Percentiles rank a stretch among this genome's conserved stretches.
Evolutionary conservation across 2,888 invertebrate genomes (phyloP).

Genomic region (Eurois occulta): DNA sequence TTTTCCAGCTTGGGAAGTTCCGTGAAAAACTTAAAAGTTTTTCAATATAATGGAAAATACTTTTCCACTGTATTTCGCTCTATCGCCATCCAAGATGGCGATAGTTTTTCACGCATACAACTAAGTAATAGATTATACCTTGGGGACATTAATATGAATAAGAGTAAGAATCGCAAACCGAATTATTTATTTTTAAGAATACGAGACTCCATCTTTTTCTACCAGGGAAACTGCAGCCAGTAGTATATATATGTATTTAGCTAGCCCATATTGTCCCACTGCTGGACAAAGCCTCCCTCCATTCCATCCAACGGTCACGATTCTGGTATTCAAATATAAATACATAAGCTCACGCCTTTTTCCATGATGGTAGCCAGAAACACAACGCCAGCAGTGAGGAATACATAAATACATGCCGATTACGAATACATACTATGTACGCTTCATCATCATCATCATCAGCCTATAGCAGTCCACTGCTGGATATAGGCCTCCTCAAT

Average conservation of each 20-base stretch:
- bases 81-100: not conserved
- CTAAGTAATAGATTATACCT: not conserved
- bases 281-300: too few species aligned
- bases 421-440: too few species aligned
- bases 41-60: not conserved
- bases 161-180: not conserved
- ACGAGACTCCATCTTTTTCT: not conserved
- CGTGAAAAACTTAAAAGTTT: not conserved
- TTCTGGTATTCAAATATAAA: too few species aligned
- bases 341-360: not conserved
- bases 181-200: conserved; percentile 11
- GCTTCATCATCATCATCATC: too few species aligned
- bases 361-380: too few species aligned
- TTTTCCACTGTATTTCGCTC: not conserved
- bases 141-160: not conserved
- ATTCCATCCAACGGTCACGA: too few species aligned
- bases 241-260: too few species aligned
- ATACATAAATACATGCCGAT: too few species aligned
- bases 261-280: too few species aligned
- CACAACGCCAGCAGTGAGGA: too few species aligned
- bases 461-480: too few species aligned
- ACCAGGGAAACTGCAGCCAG: not conserved
- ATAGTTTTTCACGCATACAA: conserved; percentile 10
- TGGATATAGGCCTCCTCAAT: too few species aligned
- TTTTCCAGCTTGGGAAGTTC: not conserved